phyloP scores from a whole-genome alignment of 1,140 invertebrate species.

The Drosophila repleta region DNA sequence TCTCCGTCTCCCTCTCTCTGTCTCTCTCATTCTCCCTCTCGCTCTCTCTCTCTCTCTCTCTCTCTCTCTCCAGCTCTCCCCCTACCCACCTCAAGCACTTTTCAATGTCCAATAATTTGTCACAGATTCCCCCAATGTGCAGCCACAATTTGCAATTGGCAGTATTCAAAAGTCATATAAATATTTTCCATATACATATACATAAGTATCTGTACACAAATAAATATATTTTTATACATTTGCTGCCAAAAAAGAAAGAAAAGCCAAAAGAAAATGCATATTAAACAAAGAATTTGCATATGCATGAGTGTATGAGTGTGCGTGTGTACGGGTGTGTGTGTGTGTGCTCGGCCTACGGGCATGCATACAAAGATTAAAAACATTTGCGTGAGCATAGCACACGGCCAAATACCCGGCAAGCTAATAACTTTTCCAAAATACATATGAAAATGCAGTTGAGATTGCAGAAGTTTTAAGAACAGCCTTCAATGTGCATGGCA shows the following conservation, averaged over 20 bases:
- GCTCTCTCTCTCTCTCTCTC: no score
- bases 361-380: conserved; percentile 42
- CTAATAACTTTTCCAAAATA: not conserved
- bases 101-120: no score
- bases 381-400: not conserved
- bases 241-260: conserved; percentile 13
- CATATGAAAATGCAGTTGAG: not conserved
- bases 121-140: no score
- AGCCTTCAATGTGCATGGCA: not conserved
- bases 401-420: conserved; percentile 8
- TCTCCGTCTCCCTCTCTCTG: no score
- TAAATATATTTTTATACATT: not conserved
- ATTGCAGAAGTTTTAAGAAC: not conserved
- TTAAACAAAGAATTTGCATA: conserved; percentile 31
- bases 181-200: no score
- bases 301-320: conserved; percentile 6
- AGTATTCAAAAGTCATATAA: no score
- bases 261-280: conserved; percentile 31
- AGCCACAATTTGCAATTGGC: no score
- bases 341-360: conserved; percentile 27
- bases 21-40: no score
- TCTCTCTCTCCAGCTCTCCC: no score
- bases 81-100: no score
- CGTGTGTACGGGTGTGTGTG: conserved; percentile 9
- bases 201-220: no score